Percentiles rank a stretch among this genome's conserved stretches.
Evolutionary conservation across 2,113 vertebrate genomes (phyloP).

Genomic region (Oostethus manadensis): DNA sequence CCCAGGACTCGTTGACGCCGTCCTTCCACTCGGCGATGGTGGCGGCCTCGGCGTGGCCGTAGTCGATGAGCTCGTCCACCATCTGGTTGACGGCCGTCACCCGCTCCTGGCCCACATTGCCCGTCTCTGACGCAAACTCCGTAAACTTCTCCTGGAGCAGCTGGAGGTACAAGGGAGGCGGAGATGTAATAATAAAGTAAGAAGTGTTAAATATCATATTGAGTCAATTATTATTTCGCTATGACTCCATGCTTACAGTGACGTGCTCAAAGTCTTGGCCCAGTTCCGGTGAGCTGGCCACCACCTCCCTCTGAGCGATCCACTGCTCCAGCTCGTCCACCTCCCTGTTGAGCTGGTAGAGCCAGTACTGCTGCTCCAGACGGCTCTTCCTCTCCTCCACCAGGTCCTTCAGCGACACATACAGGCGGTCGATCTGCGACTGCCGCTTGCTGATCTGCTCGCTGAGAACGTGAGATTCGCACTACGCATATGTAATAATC

Average conservation of each 20-base stretch:
- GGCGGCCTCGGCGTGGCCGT: slow-evolving; percentile 85
- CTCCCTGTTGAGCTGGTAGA: slow-evolving; percentile 90
- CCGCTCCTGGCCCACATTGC: slow-evolving; percentile 82
- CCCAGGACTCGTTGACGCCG: slow-evolving; percentile 92
- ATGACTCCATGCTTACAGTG: slow-evolving; percentile 72
- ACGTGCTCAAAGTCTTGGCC: slow-evolving; percentile 95
- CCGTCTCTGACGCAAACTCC: slow-evolving; percentile 86
- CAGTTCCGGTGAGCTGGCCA: slow-evolving; percentile 88
- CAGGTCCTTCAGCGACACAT: slow-evolving; percentile 94
- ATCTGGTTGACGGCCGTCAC: slow-evolving; percentile 90
- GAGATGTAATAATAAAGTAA: neutral
- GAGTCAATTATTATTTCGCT: neutral
- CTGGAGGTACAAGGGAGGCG: slow-evolving; percentile 31
- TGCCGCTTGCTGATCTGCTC: slow-evolving; percentile 92
- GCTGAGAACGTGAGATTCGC: slow-evolving; percentile 54
- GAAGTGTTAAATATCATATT: neutral
- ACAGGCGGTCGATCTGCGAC: slow-evolving; percentile 93
- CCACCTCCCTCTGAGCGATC: slow-evolving; percentile 92
- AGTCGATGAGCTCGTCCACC: slow-evolving; percentile 95
- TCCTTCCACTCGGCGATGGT: slow-evolving; percentile 97
- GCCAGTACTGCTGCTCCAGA: slow-evolving; percentile 95
- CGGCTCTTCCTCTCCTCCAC: slow-evolving; percentile 85
- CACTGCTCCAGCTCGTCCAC: slow-evolving; percentile 95
- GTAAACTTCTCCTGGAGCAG: slow-evolving; percentile 92
- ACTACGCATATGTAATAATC: no score